Percentiles rank a stretch among this genome's conserved stretches.
phyloP scores from a whole-genome alignment of 2,888 invertebrate genomes.

The Cacoxenus indagator region DNA sequence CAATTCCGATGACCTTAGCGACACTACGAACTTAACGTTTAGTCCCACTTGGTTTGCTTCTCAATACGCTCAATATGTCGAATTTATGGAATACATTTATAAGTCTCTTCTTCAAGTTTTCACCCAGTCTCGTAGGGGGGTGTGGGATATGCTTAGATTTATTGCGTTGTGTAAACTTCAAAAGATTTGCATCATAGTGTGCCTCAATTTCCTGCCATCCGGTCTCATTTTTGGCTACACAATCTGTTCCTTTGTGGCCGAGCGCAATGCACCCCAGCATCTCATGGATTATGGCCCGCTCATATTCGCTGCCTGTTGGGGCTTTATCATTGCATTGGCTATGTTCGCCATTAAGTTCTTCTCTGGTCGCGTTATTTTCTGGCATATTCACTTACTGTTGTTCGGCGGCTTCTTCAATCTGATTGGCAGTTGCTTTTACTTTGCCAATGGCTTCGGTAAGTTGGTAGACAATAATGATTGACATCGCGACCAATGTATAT shows the following conservation, averaged over 20 bases:
- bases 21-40: neutral
- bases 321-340: slow-evolving; percentile 46
- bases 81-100: slow-evolving; percentile 54
- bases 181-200: no score
- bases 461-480: slow-evolving; percentile 5
- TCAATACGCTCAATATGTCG: slow-evolving; percentile 39
- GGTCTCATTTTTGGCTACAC: slow-evolving; percentile 66
- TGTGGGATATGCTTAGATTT: slow-evolving; percentile 19
- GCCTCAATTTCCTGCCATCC: slow-evolving; percentile 61
- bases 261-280: slow-evolving; percentile 44
- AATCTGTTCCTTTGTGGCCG: slow-evolving; percentile 59
- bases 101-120: slow-evolving; percentile 55
- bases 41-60: no score
- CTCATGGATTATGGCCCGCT: slow-evolving; percentile 61
- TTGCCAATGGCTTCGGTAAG: slow-evolving; percentile 64
- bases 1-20: neutral
- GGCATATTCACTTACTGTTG: slow-evolving; percentile 59
- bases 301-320: slow-evolving; percentile 57
- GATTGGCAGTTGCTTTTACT: slow-evolving; percentile 65
- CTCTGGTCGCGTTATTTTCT: slow-evolving; percentile 59
- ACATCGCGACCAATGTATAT: neutral
- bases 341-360: slow-evolving; percentile 57
- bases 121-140: slow-evolving; percentile 61
- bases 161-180: slow-evolving; percentile 19
- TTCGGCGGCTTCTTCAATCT: slow-evolving; percentile 54